Percentiles rank a stretch among this genome's conserved stretches.
Conservation (phyloP, 2,888 invertebrate genomes). For the Apamea crenata region DNA sequence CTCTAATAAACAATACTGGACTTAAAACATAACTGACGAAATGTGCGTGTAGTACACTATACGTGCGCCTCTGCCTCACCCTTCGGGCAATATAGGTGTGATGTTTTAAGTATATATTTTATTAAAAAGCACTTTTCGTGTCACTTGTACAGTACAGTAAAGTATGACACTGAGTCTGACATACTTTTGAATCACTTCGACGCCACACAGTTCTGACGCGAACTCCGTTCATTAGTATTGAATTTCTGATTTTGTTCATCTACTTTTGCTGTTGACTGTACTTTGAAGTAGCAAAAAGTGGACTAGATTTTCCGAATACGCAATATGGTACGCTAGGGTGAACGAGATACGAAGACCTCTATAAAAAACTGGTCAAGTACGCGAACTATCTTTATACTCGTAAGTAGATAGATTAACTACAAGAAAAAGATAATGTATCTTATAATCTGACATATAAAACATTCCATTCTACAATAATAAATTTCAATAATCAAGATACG, state of each 20-base stretch:
- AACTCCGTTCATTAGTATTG: too few relatives aligned
- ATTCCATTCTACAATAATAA: constrained; percentile 19
- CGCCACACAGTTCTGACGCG: too few relatives aligned
- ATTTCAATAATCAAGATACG: constrained; percentile 24
- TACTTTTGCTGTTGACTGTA: too few relatives aligned
- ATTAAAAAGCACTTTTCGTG: constrained; percentile 11
- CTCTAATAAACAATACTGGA: too few relatives aligned
- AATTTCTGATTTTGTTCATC: too few relatives aligned
- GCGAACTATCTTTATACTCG: constrained; percentile 1
- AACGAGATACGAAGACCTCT: constrained; percentile 31
- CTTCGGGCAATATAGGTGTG: neutral
- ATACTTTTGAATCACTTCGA: too few relatives aligned
- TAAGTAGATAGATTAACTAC: constrained; percentile 6
- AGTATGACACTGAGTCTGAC: too few relatives aligned
- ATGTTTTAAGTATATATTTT: neutral
- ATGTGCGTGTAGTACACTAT: too few relatives aligned
- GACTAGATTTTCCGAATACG: constrained; percentile 46
- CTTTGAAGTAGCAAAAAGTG: constrained; percentile 29
- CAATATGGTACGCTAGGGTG: constrained; percentile 24
- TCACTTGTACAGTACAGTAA: too few relatives aligned
- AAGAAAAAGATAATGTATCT: neutral
- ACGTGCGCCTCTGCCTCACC: neutral
- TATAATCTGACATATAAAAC: constrained; percentile 1
- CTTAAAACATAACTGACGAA: neutral
- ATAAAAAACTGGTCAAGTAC: constrained; percentile 26